Percentiles rank a stretch among this genome's conserved stretches.
These are phyloP conservation scores for Tricholaema leucomelas DNA, from an alignment of 2,113 vertebrate species.

Conservation along the genomic window DNA sequence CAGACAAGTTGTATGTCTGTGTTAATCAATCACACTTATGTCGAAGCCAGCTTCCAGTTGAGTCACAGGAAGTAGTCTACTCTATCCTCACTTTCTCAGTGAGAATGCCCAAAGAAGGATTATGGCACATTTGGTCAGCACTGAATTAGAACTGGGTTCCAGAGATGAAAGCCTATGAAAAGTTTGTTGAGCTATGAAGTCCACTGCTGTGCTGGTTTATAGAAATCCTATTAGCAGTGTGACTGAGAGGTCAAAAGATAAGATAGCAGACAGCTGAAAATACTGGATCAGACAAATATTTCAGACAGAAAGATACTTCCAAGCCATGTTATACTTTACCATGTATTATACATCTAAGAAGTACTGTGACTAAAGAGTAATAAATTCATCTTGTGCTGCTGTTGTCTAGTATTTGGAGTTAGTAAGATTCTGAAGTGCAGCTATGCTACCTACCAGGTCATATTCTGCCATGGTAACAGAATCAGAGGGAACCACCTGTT, in stretches of 20 bases:
- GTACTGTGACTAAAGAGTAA: background rate
- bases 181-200: slow-evolving; percentile 58
- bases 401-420: background rate
- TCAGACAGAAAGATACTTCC: slow-evolving; percentile 59
- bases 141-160: slow-evolving; percentile 65
- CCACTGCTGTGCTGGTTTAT: slow-evolving; percentile 53
- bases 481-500: background rate
- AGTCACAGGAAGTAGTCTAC: background rate
- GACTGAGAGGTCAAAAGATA: slow-evolving; percentile 65
- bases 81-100: slow-evolving; percentile 11
- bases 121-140: slow-evolving; percentile 38
- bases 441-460: background rate
- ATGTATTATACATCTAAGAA: background rate
- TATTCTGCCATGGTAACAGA: background rate
- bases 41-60: background rate
- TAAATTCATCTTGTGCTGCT: background rate
- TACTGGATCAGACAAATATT: slow-evolving; percentile 64
- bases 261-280: slow-evolving; percentile 66
- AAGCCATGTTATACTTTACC: slow-evolving; percentile 28
- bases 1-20: background rate
- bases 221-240: slow-evolving; percentile 72
- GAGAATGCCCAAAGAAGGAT: slow-evolving; percentile 28
- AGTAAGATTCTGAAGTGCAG: background rate
- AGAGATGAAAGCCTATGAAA: slow-evolving; percentile 68
- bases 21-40: background rate